phyloP scores from a whole-genome alignment of 2,113 vertebrate species.

The Chloropsis cyanopogon region DNA sequence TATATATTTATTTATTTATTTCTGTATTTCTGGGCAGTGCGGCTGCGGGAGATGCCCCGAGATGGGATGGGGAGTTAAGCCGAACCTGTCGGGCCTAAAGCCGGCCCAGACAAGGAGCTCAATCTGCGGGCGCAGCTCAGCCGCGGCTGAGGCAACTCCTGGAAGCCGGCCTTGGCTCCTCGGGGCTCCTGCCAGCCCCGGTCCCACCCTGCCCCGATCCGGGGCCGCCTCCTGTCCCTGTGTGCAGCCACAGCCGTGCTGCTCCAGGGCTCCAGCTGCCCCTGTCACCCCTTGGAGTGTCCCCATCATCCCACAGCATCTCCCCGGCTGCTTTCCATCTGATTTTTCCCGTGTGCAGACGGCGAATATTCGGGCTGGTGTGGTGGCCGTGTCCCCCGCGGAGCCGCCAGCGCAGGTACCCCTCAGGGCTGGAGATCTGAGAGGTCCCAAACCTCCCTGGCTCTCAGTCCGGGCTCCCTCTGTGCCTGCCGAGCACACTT shows the following conservation, averaged over 20 bases:
- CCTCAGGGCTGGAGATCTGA: not conserved
- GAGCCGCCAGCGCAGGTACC: fast-evolving
- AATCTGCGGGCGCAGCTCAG: not conserved
- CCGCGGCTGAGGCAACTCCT: not conserved
- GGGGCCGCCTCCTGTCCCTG: not conserved
- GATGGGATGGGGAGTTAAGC: constrained; percentile 40
- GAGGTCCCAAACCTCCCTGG: not conserved
- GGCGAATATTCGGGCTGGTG: fast-evolving
- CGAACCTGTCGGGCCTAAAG: not conserved
- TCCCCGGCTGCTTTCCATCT: fast-evolving
- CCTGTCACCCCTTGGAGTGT: fast-evolving
- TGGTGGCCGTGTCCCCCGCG: fast-evolving
- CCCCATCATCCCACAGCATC: fast-evolving
- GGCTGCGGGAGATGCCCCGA: not conserved
- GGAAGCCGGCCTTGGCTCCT: not conserved
- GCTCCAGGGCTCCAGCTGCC: not conserved
- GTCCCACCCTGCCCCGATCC: fast-evolving
- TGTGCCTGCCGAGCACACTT: not conserved
- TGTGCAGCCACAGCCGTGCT: not conserved
- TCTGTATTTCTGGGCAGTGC: not conserved
- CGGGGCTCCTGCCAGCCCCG: not conserved
- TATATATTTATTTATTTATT: not conserved
- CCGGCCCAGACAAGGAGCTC: not conserved
- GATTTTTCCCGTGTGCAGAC: fast-evolving
- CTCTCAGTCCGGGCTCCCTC: not conserved